A percentile compares a stretch with the other conserved stretches of the same genome.
Conservation (phyloP, 2,797 vertebrate species). For the Stomatorhinus walkeri region DNA sequence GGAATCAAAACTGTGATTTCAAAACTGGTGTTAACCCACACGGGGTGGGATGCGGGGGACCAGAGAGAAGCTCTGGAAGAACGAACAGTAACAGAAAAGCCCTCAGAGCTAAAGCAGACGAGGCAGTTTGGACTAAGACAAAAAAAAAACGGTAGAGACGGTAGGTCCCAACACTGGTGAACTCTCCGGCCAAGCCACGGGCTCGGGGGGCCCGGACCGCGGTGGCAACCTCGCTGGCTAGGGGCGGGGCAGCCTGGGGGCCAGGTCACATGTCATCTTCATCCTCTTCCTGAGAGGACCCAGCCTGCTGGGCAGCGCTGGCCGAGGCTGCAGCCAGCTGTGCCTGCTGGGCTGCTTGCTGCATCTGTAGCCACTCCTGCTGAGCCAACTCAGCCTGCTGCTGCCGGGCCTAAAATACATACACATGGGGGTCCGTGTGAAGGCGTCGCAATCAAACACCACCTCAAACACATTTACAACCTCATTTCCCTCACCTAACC, state of each 20-base stretch:
- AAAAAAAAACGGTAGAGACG: constrained; percentile 41
- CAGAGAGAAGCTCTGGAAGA: background rate
- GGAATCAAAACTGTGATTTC: background rate
- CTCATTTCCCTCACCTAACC: background rate
- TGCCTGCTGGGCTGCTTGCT: constrained; percentile 95
- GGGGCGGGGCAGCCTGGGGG: constrained; percentile 41
- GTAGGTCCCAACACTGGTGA: constrained; percentile 60
- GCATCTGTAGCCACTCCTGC: constrained; percentile 99
- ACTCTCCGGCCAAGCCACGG: constrained; percentile 61
- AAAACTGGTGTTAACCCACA: constrained; percentile 7
- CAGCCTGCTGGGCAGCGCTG: constrained; percentile 82
- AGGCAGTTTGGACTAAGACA: background rate
- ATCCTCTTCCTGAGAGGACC: constrained; percentile 97
- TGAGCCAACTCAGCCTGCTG: constrained; percentile 97
- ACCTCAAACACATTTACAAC: background rate
- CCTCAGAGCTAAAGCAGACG: constrained; percentile 34
- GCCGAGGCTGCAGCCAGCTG: constrained; percentile 91
- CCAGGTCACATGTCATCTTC: constrained; percentile 87
- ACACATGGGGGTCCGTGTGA: background rate
- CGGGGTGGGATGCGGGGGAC: background rate
- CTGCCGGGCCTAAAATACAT: constrained; percentile 77
- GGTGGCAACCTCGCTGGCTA: constrained; percentile 60
- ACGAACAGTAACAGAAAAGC: constrained; percentile 13
- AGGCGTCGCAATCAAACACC: background rate
- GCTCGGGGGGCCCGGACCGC: constrained; percentile 55